phyloP scores from a whole-genome alignment of 2,113 vertebrate genomes.

The Neotragus moschatus region DNA sequence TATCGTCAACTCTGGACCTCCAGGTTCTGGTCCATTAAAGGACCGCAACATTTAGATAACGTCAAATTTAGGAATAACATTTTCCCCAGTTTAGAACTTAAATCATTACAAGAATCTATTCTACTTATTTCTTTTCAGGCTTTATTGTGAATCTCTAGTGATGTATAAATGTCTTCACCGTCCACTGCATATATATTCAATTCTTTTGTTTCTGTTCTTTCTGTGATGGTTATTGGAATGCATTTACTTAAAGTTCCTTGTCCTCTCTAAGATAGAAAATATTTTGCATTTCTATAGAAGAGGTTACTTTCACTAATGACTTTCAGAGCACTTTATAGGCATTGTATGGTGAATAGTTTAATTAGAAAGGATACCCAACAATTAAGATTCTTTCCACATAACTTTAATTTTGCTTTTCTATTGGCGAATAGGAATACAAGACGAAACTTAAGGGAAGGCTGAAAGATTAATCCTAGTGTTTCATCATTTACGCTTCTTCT shows the following conservation, averaged over 20 bases:
- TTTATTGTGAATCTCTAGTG: neutral
- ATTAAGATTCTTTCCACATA: neutral
- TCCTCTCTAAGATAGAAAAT: neutral
- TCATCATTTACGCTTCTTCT: neutral
- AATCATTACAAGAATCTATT: neutral
- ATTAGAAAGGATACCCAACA: neutral
- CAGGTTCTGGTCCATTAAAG: neutral
- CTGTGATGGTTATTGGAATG: neutral
- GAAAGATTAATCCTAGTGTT: neutral
- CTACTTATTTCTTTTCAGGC: neutral
- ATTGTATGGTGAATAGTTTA: neutral
- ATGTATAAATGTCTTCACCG: neutral
- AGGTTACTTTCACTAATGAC: neutral
- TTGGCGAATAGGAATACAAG: neutral
- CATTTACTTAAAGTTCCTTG: neutral
- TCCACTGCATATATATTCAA: neutral
- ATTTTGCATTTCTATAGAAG: neutral
- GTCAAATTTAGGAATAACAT: constrained; percentile 23
- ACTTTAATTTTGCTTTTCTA: neutral
- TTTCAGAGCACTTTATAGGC: neutral
- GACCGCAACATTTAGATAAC: neutral
- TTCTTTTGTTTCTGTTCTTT: constrained; percentile 18
- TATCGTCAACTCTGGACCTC: accelerated
- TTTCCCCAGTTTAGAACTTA: neutral
- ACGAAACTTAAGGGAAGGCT: neutral